Evolutionary conservation across 2,888 invertebrate genomes (phyloP).

Genomic region (Nematopogon swammerdamellus): DNA sequence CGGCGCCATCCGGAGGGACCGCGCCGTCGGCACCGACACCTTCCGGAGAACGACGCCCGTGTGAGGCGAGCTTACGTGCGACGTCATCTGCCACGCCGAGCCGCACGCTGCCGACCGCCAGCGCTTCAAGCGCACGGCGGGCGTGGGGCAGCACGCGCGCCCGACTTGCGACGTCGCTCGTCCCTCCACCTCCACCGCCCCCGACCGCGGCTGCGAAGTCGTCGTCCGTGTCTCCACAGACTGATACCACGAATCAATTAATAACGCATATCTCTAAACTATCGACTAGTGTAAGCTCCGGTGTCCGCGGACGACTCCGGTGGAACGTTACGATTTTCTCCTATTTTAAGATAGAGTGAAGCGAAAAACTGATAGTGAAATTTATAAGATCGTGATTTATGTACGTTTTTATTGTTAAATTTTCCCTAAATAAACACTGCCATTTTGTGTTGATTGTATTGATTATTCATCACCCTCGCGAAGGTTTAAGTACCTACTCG

Average conservation of each 20-base stretch:
- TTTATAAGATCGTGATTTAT: neutral
- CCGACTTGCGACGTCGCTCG: neutral
- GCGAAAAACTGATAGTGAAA: neutral
- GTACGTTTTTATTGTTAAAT: conserved; percentile 40
- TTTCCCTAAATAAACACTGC: conserved; percentile 52
- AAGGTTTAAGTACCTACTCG: too few species aligned
- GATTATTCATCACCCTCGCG: too few species aligned
- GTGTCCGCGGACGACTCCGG: neutral
- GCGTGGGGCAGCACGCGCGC: neutral
- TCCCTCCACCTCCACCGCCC: neutral
- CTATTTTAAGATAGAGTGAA: neutral
- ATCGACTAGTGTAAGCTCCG: neutral
- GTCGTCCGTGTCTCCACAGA: neutral
- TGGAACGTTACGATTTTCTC: neutral
- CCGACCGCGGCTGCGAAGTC: too few species aligned
- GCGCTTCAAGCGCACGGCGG: too few species aligned
- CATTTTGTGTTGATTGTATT: conserved; percentile 28
- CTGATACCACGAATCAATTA: neutral
- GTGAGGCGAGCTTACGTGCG: conserved; percentile 18
- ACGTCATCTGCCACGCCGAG: neutral
- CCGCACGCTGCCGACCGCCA: neutral
- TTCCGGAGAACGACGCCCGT: conserved; percentile 61
- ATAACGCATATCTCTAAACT: neutral
- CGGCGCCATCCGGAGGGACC: conserved; percentile 33
- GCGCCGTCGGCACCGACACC: conserved; percentile 52